Percentiles rank a stretch among this genome's conserved stretches.
phyloP scores from a whole-genome alignment of 2,888 invertebrate genomes.

The Drosophila acutilabella region DNA sequence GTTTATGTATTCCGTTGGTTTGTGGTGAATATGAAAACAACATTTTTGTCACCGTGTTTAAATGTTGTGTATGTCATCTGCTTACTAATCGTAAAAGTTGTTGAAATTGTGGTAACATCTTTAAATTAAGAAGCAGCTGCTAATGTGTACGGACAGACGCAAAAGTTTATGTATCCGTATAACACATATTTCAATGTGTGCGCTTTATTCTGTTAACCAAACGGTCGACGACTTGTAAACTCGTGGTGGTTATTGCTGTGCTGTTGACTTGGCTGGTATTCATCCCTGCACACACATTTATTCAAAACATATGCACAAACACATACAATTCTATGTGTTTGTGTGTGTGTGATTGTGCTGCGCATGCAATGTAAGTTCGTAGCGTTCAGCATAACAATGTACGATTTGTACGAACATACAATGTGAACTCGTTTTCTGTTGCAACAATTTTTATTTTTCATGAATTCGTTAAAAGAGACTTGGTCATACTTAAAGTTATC shows the following conservation, averaged over 20 bases:
- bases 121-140: slow-evolving; percentile 21
- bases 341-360: slow-evolving; percentile 24
- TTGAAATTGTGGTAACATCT: slow-evolving; percentile 19
- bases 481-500: slow-evolving; percentile 1
- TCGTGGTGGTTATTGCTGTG: slow-evolving; percentile 31
- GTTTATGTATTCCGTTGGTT: slow-evolving; percentile 21
- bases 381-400: slow-evolving; percentile 9
- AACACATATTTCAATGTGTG: slow-evolving; percentile 27
- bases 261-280: slow-evolving; percentile 29
- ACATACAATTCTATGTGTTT: slow-evolving; percentile 8
- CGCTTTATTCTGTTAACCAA: slow-evolving; percentile 34
- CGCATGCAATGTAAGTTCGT: slow-evolving; percentile 21
- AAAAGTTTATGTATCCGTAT: not conserved
- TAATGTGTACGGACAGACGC: slow-evolving; percentile 6
- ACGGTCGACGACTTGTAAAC: slow-evolving; percentile 41
- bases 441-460: not conserved
- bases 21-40: slow-evolving; percentile 31
- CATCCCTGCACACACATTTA: slow-evolving; percentile 40
- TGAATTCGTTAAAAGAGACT: not conserved
- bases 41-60: not conserved
- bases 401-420: slow-evolving; percentile 3
- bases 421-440: slow-evolving; percentile 7
- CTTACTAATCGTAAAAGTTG: slow-evolving; percentile 1
- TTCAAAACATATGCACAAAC: not conserved
- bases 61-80: not conserved